Evolutionary conservation across 2,888 invertebrate species (phyloP).

Genomic region (Aphrophora alni): DNA sequence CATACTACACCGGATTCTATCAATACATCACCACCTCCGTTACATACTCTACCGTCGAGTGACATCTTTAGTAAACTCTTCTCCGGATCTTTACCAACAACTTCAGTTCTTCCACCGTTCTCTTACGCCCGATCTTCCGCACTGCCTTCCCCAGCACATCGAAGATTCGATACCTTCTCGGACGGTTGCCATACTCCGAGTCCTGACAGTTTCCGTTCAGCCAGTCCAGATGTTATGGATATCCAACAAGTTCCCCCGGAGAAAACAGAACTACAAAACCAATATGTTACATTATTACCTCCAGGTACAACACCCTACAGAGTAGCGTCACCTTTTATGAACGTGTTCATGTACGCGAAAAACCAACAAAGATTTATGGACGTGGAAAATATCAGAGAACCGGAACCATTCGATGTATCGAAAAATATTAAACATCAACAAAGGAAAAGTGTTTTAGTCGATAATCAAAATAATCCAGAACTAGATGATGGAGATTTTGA

Average conservation of each 20-base stretch:
- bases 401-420: slow-evolving; percentile 9
- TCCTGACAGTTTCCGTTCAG: slow-evolving; percentile 62
- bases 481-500: too few species aligned
- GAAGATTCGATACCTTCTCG: slow-evolving; percentile 36
- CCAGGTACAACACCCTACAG: slow-evolving; percentile 15
- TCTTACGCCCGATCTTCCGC: slow-evolving; percentile 21
- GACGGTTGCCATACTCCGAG: slow-evolving; percentile 59
- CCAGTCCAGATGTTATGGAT: slow-evolving; percentile 54
- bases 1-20: neutral
- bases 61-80: slow-evolving; percentile 11
- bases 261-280: slow-evolving; percentile 33
- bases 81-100: slow-evolving; percentile 3
- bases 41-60: too few species aligned
- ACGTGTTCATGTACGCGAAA: slow-evolving; percentile 35
- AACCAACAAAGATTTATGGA: slow-evolving; percentile 33
- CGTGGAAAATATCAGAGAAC: neutral
- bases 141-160: neutral
- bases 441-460: slow-evolving; percentile 23
- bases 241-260: slow-evolving; percentile 10
- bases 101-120: slow-evolving; percentile 21
- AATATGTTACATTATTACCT: slow-evolving; percentile 42
- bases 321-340: slow-evolving; percentile 24
- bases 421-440: neutral
- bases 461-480: slow-evolving; percentile 13
- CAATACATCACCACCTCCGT: neutral